A percentile compares a stretch with the other conserved stretches of the same genome.
Conservation (phyloP, 1,140 invertebrate species). For the Drosophila pandora region DNA sequence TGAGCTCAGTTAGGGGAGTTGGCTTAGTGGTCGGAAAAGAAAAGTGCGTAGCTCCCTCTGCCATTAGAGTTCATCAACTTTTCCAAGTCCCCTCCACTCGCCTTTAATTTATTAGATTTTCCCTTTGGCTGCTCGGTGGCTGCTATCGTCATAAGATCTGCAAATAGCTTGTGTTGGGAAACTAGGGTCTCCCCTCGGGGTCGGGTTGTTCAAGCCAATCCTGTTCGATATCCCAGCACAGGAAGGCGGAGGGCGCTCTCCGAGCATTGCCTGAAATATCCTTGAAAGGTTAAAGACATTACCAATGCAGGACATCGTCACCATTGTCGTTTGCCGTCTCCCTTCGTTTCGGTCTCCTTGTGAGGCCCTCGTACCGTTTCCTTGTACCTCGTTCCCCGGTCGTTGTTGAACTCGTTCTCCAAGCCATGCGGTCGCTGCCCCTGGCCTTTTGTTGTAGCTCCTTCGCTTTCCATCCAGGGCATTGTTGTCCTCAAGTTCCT, state of each 20-base stretch:
- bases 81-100: conserved; percentile 23
- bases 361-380: conserved; percentile 12
- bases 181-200: conserved; percentile 6
- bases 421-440: conserved; percentile 77
- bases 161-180: conserved; percentile 43
- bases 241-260: conserved; percentile 6
- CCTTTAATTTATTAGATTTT: conserved; percentile 75
- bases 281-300: conserved; percentile 83
- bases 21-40: conserved; percentile 5
- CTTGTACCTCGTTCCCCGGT: conserved; percentile 3
- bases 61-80: conserved; percentile 70
- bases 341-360: background rate
- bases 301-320: conserved; percentile 65
- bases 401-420: conserved; percentile 68
- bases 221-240: conserved; percentile 37
- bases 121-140: conserved; percentile 41
- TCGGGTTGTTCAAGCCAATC: conserved; percentile 42
- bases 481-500: conserved; percentile 71
- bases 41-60: conserved; percentile 42
- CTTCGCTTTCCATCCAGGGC: conserved; percentile 28
- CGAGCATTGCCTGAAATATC: conserved; percentile 68
- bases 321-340: conserved; percentile 8
- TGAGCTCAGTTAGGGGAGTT: background rate
- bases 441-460: conserved; percentile 55
- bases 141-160: conserved; percentile 72